Evolutionary conservation across 2,888 invertebrate species (phyloP), one percentile per base, ranked within the genome.

Genomic region (Tromatobia lineatoria): DNA sequence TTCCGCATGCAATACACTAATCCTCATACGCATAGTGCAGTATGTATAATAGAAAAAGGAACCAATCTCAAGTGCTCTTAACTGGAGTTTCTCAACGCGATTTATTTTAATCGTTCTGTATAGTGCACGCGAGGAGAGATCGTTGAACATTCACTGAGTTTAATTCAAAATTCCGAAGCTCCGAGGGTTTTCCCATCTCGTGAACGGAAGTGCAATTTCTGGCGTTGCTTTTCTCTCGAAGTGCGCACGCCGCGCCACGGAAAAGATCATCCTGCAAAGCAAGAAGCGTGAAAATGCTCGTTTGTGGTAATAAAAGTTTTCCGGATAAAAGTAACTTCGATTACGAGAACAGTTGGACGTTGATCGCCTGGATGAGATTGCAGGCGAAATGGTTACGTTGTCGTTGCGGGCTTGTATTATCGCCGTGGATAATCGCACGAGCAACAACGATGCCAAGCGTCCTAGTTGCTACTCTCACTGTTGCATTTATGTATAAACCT

Each of bases 241-340:
- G 34, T 61, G 8, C 15, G 29, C 34, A 34, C 34, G 59, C 34
- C 10, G 7, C 34, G 59, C 7, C n/a, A 64, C 64, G 11, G n/a
- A n/a, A n/a, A n/a, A 38, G 64, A 8, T 64, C 42, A 20, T 64
- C 4, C 64, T 64, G 18, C 10, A 38, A 38, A 64, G 38, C 42
- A 38, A 38, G 38, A 64, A 75, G 70, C 59, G 79, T 54, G 75
- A 79, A 82, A 70, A 79, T 66, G 47, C 69, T 61, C 69, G 74
- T 77, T 69, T 45, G 47, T 47, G 45, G 42, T 20, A 42, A 45
- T 64, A 66, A 71, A 64, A 83, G 78, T 82, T 83, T 75, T 47
- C 59, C 4, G 69, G 47, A 74, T 79, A 71, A 80, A 80, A 74
- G 80, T 76, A 83, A 80, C 80, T 80, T 80, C 83, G 83, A 80